Conservation (phyloP, 2,113 vertebrate genomes). For the Cacatua alba region DNA sequence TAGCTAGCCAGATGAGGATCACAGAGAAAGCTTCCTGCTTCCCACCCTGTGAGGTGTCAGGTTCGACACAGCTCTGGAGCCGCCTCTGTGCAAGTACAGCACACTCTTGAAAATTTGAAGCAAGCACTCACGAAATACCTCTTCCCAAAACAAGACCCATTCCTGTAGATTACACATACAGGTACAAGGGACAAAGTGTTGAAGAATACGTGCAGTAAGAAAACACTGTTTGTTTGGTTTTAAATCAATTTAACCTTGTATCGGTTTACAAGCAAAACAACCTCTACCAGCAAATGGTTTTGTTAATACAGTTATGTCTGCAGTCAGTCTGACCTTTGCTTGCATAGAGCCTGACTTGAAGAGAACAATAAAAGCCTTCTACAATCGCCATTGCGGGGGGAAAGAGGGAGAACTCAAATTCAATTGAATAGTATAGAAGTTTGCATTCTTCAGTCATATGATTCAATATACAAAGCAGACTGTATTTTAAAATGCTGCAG, state of each 20-base stretch:
- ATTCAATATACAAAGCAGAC: not conserved
- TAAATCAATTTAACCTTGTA: not conserved
- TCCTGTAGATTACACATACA: not conserved
- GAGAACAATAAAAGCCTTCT: slow-evolving; percentile 18
- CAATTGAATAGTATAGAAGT: not conserved
- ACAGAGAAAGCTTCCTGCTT: not conserved
- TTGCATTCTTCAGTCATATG: not conserved
- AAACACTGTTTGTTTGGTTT: not conserved
- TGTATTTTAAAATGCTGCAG: not conserved
- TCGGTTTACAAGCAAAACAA: slow-evolving; percentile 10
- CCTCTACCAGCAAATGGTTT: not conserved
- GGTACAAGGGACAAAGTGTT: too few relatives aligned
- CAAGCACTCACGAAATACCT: not conserved
- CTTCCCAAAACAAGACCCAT: not conserved
- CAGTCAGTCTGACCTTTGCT: not conserved
- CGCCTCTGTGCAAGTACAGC: not conserved
- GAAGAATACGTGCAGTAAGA: too few relatives aligned
- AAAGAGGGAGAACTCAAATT: not conserved
- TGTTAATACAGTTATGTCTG: not conserved
- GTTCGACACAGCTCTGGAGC: not conserved
- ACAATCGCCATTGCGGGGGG: not conserved
- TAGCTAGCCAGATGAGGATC: not conserved
- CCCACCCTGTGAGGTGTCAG: not conserved
- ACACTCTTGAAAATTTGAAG: not conserved
- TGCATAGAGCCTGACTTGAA: not conserved